These are phyloP conservation scores for Acanthosoma haemorrhoidale DNA, from an alignment of 2,888 invertebrate species.

Conservation along the genomic window DNA sequence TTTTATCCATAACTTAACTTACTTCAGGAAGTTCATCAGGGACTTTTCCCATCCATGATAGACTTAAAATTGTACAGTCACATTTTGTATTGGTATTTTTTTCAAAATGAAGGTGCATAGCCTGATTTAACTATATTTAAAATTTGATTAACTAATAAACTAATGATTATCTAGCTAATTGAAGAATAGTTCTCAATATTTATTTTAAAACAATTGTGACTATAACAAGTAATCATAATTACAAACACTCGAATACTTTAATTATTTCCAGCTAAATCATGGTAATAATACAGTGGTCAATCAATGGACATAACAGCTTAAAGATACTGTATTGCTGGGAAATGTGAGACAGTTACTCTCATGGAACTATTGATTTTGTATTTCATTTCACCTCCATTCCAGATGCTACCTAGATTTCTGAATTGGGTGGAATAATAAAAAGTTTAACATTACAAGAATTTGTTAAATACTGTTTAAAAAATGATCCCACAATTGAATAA, in stretches of 20 bases:
- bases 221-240: background rate
- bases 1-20: conserved; percentile 45
- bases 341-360: conserved; percentile 17
- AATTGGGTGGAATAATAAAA: too few relatives aligned
- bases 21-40: conserved; percentile 93
- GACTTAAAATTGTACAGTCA: conserved; percentile 88
- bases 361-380: conserved; percentile 25
- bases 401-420: background rate
- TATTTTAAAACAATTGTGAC: background rate
- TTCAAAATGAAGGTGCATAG: conserved; percentile 94
- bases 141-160: background rate
- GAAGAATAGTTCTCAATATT: background rate
- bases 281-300: background rate
- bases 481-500: too few relatives aligned
- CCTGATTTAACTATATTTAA: background rate
- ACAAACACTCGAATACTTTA: background rate
- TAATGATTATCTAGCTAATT: background rate
- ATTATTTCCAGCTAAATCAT: background rate
- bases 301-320: background rate
- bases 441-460: too few relatives aligned
- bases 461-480: too few relatives aligned
- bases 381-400: conserved; percentile 13
- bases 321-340: background rate
- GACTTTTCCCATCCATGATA: conserved; percentile 98
- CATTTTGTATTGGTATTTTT: conserved; percentile 88